These are phyloP conservation scores for Thera britannica DNA, from an alignment of 2,888 invertebrate genomes.

Conservation along the genomic window DNA sequence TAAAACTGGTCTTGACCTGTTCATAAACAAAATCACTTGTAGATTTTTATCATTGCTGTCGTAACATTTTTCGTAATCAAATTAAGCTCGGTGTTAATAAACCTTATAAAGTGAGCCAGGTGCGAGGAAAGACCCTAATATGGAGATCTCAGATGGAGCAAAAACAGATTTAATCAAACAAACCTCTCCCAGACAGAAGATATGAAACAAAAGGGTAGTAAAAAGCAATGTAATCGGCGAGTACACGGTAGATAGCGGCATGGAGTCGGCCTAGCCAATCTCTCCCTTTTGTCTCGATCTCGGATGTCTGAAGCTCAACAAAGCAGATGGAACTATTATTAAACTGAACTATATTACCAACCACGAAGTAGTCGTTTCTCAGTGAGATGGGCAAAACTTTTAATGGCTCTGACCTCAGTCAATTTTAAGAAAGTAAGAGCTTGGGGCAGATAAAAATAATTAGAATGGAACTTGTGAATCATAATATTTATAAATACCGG, in stretches of 20 bases:
- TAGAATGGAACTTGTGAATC: too few relatives aligned
- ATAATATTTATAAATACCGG: too few relatives aligned
- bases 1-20: conserved; percentile 41
- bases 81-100: conserved; percentile 29
- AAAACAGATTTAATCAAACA: conserved; percentile 24
- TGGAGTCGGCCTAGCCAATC: conserved; percentile 17
- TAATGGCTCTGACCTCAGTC: conserved; percentile 11
- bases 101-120: conserved; percentile 18
- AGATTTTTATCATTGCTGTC: conserved; percentile 32
- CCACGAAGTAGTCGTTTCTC: background rate
- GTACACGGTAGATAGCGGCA: conserved; percentile 12
- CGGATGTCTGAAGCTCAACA: conserved; percentile 24
- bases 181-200: conserved; percentile 7
- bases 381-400: conserved; percentile 11
- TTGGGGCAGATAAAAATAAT: background rate
- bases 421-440: conserved; percentile 5
- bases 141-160: conserved; percentile 32
- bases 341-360: conserved; percentile 14
- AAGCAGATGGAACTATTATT: conserved; percentile 20
- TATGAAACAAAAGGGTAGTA: conserved; percentile 16
- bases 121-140: conserved; percentile 25
- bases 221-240: conserved; percentile 26
- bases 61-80: conserved; percentile 36
- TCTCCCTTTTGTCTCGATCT: conserved; percentile 25
- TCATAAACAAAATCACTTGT: conserved; percentile 33